Base-by-base conservation (phyloP, 2,113 vertebrate genomes). In the Micromys minutus region DNA sequence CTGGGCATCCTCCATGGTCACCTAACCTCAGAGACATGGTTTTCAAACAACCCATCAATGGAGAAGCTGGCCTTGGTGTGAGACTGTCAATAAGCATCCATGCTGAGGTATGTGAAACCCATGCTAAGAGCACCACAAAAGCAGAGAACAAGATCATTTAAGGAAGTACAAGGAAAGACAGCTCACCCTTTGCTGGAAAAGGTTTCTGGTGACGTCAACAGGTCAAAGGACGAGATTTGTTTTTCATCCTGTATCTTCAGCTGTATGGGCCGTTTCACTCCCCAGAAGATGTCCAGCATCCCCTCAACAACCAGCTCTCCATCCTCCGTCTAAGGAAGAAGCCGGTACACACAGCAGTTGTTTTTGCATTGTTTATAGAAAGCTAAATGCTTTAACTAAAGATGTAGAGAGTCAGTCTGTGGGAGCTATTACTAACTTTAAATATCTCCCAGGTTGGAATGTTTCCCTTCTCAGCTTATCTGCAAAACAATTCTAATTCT, bases 191-290 rank as follows among this genome's bases (percentile, higher is more conserved):
- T 99, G 91, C 88, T 90, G 80, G 97, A 98, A 71, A 98, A 97
- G 26, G 98, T 97, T 34, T 97, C 98, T 12, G 98, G 93, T 36
- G 98, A 96, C 63, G 97, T 97, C 47, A 98, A 77, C n/a, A 95
- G 96, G 74, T 97, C 93, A 67, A 98, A 98, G 22, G 98, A 97
- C 36, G 98, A 96, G 7, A 97, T 98, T 93, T 98, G 99, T 86
- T 99, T 99, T 72, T 99, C 99, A 96, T 99, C 99, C 95, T 99
- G 99, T 96, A 99, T 99, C 98, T 99, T 99, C 29, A 99, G 97
- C n/a, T 98, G 98, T 96, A 99, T 99, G 6, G 99, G 99, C 88
- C 97, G 98, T 21, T 97, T 98, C 7, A 99, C 98, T 76, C 99
- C 99, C 99, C 99, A 99, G 55, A 98, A 99, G 96, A 99, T 98